Base-by-base conservation (phyloP, 2,113 vertebrate species). In the Pachycephala philippinensis region DNA sequence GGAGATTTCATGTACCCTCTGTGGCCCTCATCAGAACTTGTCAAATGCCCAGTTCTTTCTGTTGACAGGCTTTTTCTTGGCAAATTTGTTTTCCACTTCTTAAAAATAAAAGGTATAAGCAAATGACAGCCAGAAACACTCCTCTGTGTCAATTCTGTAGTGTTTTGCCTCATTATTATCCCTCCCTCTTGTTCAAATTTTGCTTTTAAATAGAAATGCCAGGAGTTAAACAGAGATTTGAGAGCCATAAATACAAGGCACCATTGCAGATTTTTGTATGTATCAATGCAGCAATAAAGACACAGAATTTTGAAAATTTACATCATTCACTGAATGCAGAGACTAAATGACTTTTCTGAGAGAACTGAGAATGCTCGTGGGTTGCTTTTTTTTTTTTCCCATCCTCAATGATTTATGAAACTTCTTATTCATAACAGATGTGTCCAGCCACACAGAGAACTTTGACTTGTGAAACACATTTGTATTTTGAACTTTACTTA, bases 341-440 rank as follows among this genome's bases (percentile, higher is more conserved):
- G 31, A 71, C 56, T 71, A 76, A 60, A 74, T 37, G 11, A 6
- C 44, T 74, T 81, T 81, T 87, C 14, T 74, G 54, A 76, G 52
- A 89, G 14, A 91, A 77, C 20, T 75, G 47, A 60, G 47, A 94
- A 52, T n/a, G 28, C 10, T 87, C 4, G 5, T 12, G 13, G 5
- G n/a, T n/a, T n/a, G n/a, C n/a, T n/a, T n/a, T n/a, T n/a, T 39
- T 7, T 93, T 95, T 88, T 95, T 95, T 64, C 78, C 23, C 15
- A 4, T 33, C 40, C 93, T 89, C 35, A 87, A 7, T 60, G 60
- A 84, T 95, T 94, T 94, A 54, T 65, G n/a, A 94, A 77, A 50
- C 35, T 87, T 83, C 16, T 70, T 96, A 69, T 85, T 72, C 37
- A 17, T 88, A 96, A 91, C 75, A 95, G 65, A 92, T 75, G 60